phyloP scores from a whole-genome alignment of 2,113 vertebrate genomes.

The Vulpes ferrilata region DNA sequence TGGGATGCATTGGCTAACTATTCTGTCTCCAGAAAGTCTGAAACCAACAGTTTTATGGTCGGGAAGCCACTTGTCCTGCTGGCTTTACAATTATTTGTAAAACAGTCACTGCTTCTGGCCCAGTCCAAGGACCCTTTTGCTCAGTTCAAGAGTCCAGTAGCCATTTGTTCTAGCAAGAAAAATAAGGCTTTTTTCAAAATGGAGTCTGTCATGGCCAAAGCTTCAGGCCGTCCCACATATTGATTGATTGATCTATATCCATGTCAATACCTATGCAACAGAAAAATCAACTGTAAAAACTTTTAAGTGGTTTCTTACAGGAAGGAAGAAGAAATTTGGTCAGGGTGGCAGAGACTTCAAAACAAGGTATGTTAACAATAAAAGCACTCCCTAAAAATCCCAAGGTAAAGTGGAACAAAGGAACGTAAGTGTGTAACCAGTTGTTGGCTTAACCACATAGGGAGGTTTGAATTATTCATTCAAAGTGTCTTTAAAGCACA shows the following conservation, averaged over 20 bases:
- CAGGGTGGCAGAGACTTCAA: neutral
- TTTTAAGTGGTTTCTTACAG: neutral
- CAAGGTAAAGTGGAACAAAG: constrained; percentile 3
- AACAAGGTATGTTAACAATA: too few relatives aligned
- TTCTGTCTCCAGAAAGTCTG: neutral
- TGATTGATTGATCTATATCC: neutral
- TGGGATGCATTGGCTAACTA: neutral
- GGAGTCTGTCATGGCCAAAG: neutral
- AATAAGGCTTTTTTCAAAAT: neutral
- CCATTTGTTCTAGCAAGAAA: neutral
- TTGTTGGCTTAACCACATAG: neutral
- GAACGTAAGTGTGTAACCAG: neutral
- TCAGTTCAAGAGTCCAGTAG: neutral
- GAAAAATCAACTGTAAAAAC: neutral
- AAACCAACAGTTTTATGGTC: neutral
- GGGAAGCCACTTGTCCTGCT: neutral
- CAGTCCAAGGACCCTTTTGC: neutral
- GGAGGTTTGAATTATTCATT: neutral
- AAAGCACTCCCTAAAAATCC: neutral
- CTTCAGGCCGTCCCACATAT: neutral
- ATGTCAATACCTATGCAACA: neutral
- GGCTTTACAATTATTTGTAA: neutral
- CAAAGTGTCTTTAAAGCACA: neutral
- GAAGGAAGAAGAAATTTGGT: neutral
- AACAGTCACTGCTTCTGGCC: neutral